Conservation (phyloP, 2,888 invertebrate genomes). For the Gasteruption jaculator region DNA sequence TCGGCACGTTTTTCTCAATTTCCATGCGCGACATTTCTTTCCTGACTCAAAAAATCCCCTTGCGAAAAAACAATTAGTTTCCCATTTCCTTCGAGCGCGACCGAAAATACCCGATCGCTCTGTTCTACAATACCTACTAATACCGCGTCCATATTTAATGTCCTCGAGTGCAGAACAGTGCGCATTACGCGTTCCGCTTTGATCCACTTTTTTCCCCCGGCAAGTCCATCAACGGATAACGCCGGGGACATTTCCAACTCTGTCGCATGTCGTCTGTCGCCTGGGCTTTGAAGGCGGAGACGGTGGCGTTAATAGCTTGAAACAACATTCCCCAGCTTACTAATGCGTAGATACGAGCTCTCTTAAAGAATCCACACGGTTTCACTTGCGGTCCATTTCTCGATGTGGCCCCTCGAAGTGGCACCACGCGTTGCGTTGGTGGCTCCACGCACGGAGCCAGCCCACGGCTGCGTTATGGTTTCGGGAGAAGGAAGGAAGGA, state of each 20-base stretch:
- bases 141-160: too few relatives aligned
- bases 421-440: too few relatives aligned
- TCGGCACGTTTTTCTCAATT: too few relatives aligned
- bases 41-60: too few relatives aligned
- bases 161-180: too few relatives aligned
- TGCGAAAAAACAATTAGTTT: too few relatives aligned
- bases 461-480: conserved; percentile 22
- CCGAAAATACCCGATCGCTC: too few relatives aligned
- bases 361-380: background rate
- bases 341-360: conserved; percentile 19
- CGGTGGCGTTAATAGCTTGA: conserved; percentile 23
- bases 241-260: conserved; percentile 22
- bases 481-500: conserved; percentile 13
- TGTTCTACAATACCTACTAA: too few relatives aligned
- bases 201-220: conserved; percentile 10
- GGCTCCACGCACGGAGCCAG: conserved; percentile 12
- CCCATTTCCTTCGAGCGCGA: too few relatives aligned
- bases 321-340: conserved; percentile 16
- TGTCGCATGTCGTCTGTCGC: conserved; percentile 22
- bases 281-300: conserved; percentile 19
- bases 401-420: background rate
- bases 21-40: too few relatives aligned
- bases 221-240: too few relatives aligned
- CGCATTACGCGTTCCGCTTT: too few relatives aligned
- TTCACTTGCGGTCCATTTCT: background rate